Evolutionary conservation across 2,888 invertebrate genomes (phyloP).

Genomic region (Dendrolimus houi): DNA sequence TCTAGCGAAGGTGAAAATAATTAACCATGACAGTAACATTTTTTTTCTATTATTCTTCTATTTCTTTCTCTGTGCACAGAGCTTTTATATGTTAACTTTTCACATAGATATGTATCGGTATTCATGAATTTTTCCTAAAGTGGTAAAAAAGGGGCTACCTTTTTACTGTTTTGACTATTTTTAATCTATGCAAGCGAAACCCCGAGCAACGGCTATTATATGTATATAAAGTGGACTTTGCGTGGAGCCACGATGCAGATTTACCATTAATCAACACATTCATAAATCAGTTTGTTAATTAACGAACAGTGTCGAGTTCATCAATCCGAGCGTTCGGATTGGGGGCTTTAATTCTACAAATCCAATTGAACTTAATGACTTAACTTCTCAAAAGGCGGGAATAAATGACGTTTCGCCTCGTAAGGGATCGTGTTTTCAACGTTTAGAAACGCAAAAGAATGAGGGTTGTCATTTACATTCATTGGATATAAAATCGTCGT

Average conservation of each 20-base stretch:
- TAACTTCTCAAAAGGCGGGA: slow-evolving; percentile 34
- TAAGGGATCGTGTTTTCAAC: not conserved
- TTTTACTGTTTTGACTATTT: too few relatives aligned
- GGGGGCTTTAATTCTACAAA: slow-evolving; percentile 19
- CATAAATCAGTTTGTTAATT: slow-evolving; percentile 31
- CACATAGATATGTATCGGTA: too few relatives aligned
- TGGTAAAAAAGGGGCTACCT: too few relatives aligned
- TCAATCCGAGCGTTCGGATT: slow-evolving; percentile 16
- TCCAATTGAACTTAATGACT: slow-evolving; percentile 43
- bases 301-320: slow-evolving; percentile 17
- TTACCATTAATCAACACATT: slow-evolving; percentile 2
- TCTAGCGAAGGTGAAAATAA: too few relatives aligned
- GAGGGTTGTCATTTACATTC: not conserved
- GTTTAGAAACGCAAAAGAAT: not conserved
- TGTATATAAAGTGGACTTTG: too few relatives aligned
- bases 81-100: too few relatives aligned
- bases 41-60: too few relatives aligned
- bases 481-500: not conserved
- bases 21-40: too few relatives aligned
- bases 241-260: not conserved
- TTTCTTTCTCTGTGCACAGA: too few relatives aligned
- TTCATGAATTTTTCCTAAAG: too few relatives aligned
- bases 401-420: not conserved
- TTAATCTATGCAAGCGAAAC: too few relatives aligned
- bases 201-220: too few relatives aligned